Percentiles rank a stretch among this genome's conserved stretches.
phyloP scores from a whole-genome alignment of 2,888 invertebrate species.

The Drosophila testacea region DNA sequence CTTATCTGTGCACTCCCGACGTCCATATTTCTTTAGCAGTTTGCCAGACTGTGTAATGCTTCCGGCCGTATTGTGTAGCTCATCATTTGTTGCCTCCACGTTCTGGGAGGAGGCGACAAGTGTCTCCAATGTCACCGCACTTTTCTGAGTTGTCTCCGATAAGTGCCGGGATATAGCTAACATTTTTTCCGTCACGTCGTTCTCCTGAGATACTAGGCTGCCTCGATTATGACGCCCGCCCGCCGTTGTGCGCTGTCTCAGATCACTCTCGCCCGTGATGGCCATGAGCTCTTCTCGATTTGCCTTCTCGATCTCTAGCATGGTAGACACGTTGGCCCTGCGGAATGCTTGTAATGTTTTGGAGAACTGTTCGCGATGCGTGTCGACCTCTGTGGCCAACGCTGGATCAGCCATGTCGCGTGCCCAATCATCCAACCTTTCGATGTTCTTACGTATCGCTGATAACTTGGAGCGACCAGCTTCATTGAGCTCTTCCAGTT shows the following conservation, averaged over 20 bases:
- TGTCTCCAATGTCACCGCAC: constrained; percentile 93
- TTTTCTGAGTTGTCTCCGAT: constrained; percentile 94
- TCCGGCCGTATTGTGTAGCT: constrained; percentile 93
- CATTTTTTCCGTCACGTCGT: constrained; percentile 93
- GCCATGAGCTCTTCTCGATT: constrained; percentile 90
- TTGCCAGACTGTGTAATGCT: constrained; percentile 95
- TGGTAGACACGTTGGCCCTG: constrained; percentile 91
- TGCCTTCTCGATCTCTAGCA: constrained; percentile 91
- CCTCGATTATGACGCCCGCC: constrained; percentile 87
- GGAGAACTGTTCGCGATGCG: constrained; percentile 90
- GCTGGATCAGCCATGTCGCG: constrained; percentile 88
- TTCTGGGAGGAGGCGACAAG: constrained; percentile 90
- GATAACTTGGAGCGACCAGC: constrained; percentile 90
- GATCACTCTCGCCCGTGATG: constrained; percentile 86
- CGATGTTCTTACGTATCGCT: constrained; percentile 89
- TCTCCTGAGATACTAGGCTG: constrained; percentile 85
- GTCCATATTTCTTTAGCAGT: constrained; percentile 96
- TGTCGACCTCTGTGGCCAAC: constrained; percentile 88
- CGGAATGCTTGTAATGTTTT: constrained; percentile 91
- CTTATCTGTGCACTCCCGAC: constrained; percentile 98
- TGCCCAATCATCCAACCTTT: constrained; percentile 89
- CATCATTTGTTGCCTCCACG: constrained; percentile 91
- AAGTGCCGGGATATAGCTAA: constrained; percentile 93
- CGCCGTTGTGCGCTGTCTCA: constrained; percentile 86
- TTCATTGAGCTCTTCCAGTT: constrained; percentile 90